Base-by-base conservation (phyloP, 2,113 vertebrate species). In the Coptodon rendalli region DNA sequence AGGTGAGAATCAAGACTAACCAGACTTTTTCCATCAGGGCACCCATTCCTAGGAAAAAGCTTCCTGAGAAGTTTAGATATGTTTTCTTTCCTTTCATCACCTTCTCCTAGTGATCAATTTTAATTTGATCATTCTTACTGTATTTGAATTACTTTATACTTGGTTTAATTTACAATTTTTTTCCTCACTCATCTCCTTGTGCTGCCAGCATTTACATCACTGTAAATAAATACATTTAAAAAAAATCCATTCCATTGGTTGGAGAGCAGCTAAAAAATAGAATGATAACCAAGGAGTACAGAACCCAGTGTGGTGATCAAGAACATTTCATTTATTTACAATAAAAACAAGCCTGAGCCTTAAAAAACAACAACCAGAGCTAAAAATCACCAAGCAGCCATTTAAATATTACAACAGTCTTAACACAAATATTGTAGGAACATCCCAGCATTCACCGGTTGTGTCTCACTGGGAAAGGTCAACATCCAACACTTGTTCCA, bases 41-140 rank as follows among this genome's bases (percentile, higher is more conserved):
- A 22, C 0, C 52, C 0, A 54, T 54, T 54, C 5, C 52, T 54
- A 10, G 0, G 52, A 22, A 22, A 54, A 22, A 54, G 0, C 52
- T 22, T 9, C 52, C 52, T 54, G 52, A 54, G n/a, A 53, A 53
- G 3, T 53, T 53, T 11, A 6, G 52, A 53, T 6, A 24, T 12
- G 10, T 54, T 24, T 22, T 54, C n/a, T 54, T 54, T 54, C 53
- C n/a, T 54, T 56, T 56, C 53, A 24, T 56, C n/a, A 4, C 53
- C 53, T 56, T 24, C 2, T 56, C n/a, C 11, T n/a, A 56, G 53
- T 56, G 3, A 56, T 24, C 53, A 24, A 24, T 56, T 56, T 56
- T 24, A 24, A 56, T 56, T 56, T 24, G 9, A 54, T 22, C 53
- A 54, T 54, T 24, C 53, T 54, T 52, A 52, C 8, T 52, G 50